Base-by-base conservation (phyloP, 2,113 vertebrate genomes). In the Zingel zingel region DNA sequence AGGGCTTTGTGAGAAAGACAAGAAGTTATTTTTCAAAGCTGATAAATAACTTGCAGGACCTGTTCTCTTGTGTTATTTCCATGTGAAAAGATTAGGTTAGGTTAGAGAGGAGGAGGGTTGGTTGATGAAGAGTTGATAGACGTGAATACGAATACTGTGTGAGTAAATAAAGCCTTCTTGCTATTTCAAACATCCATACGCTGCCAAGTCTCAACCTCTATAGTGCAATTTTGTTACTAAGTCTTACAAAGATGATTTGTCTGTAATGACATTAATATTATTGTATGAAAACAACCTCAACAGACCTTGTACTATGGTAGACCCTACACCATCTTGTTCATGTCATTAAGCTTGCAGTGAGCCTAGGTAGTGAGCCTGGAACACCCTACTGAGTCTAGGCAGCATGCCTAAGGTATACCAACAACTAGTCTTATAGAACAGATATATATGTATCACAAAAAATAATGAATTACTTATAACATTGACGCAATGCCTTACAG, bases 21-120 rank as follows among this genome's bases (percentile, higher is more conserved):
- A 74, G 51, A 77, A 53, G 56, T 74, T 27, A 2, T 72, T 72
- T 74, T 77, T 39, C 1, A 83, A 65, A 50, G 14, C 5, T n/a
- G 12, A 75, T 23, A 74, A 67, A 33, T 2, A 85, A 80, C 88
- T 82, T 54, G 87, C 19, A 33, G 18, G 43, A 88, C 88, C 81
- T 66, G 91, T 92, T 92, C 54, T 66, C 7, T 45, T 61, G 1
- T 23, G 1, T 69, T 9, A 59, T 73, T 77, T 61, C 11, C 30
- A 57, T n/a, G 11, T 39, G 1, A 54, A 73, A 74, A 51, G 13
- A 7, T 2, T 27, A 27, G 27, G 27, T 25, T 25, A 25, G n/a
- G 25, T 14, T 30, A 3, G 6, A 0, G 13, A 3, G 6, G 9
- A 21, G 43, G 4, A 11, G 25, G 7, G 8, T 67, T 67, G 48